These are phyloP conservation scores for Pogonomyrmex barbatus DNA, from an alignment of 1,140 invertebrate species.

Conservation along the genomic window DNA sequence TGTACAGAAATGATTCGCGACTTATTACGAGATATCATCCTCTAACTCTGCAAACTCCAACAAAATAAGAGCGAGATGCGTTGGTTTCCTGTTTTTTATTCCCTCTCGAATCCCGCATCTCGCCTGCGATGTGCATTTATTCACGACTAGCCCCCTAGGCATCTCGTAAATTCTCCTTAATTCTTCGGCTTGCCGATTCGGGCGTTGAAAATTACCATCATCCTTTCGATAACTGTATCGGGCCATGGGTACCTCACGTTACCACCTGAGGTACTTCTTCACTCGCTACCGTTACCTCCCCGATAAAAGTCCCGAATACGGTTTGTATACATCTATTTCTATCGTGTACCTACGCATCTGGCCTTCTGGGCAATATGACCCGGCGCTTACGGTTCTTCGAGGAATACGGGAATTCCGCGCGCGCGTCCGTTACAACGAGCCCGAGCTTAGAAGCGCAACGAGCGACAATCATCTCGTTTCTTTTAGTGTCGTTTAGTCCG, in stretches of 20 bases:
- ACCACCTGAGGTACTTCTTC: constrained; percentile 15
- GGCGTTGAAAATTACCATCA: constrained; percentile 56
- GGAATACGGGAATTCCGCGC: constrained; percentile 46
- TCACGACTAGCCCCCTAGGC: constrained; percentile 2
- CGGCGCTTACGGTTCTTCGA: constrained; percentile 68
- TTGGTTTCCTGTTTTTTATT: neutral
- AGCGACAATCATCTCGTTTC: constrained; percentile 1
- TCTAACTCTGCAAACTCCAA: neutral
- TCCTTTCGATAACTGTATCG: constrained; percentile 66
- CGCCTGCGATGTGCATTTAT: constrained; percentile 22
- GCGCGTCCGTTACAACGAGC: constrained; percentile 60
- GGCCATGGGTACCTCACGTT: constrained; percentile 52
- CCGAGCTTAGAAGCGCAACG: neutral
- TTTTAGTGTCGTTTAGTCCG: neutral
- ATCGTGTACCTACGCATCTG: constrained; percentile 43
- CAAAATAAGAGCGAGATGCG: constrained; percentile 12
- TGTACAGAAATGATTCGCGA: neutral
- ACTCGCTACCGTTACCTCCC: constrained; percentile 67
- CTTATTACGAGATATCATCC: neutral
- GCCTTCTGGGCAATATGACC: constrained; percentile 43
- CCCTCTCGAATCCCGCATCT: neutral
- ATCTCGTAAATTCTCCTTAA: constrained; percentile 54
- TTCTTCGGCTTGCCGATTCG: constrained; percentile 49
- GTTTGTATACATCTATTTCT: constrained; percentile 38
- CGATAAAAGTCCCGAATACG: constrained; percentile 35